These are phyloP conservation scores for Ceratotherium simum DNA, from an alignment of 2,113 vertebrate species.

Conservation along the genomic window DNA sequence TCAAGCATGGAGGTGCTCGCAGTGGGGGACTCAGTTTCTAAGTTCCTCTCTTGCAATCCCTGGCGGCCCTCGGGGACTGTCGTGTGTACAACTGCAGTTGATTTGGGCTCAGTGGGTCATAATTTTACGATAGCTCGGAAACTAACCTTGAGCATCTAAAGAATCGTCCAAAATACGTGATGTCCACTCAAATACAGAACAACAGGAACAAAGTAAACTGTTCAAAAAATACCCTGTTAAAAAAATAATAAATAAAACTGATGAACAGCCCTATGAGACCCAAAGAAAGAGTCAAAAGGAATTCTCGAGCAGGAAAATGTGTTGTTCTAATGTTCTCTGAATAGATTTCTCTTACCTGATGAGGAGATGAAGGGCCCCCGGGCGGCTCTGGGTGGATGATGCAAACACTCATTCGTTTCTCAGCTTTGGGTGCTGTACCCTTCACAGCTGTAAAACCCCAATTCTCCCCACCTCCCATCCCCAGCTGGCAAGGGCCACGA, in stretches of 20 bases:
- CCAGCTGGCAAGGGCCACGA: slow-evolving; percentile 95
- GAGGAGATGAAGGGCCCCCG: slow-evolving; percentile 84
- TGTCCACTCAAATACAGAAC: not conserved
- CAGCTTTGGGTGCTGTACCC: slow-evolving; percentile 79
- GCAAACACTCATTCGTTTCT: slow-evolving; percentile 84
- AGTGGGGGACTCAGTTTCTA: too few relatives aligned
- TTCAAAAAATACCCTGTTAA: not conserved
- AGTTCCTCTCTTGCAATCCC: not conserved
- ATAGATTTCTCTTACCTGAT: slow-evolving; percentile 83
- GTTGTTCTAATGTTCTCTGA: slow-evolving; percentile 71
- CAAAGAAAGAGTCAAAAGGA: not conserved
- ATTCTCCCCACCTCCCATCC: slow-evolving; percentile 92
- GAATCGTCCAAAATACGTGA: not conserved
- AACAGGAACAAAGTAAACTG: not conserved
- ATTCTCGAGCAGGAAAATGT: not conserved
- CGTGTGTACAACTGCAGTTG: not conserved
- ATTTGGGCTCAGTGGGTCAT: not conserved
- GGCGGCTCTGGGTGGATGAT: slow-evolving; percentile 86
- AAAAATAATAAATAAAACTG: not conserved
- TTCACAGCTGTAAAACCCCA: slow-evolving; percentile 88
- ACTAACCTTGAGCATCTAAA: not conserved
- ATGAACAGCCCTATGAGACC: not conserved
- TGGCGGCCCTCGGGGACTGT: not conserved
- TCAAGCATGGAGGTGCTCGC: not conserved
- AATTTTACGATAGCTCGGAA: not conserved